Evolutionary conservation across 2,797 vertebrate genomes (phyloP).

Genomic region (Anas bahamensis): DNA sequence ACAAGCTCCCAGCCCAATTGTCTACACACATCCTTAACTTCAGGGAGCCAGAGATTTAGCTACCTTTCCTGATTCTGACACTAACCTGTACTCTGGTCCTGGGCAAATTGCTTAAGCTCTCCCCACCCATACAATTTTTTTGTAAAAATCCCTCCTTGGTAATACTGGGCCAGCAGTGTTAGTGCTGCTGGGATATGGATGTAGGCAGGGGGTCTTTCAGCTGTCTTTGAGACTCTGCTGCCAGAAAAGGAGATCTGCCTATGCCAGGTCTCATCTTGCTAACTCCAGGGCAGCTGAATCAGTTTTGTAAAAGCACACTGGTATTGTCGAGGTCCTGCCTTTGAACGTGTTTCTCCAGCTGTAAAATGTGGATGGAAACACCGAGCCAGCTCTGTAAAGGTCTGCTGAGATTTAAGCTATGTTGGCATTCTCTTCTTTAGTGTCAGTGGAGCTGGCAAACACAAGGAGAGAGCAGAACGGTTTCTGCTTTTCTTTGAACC

Average conservation of each 20-base stretch:
- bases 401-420: slow-evolving; percentile 56
- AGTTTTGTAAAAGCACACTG: slow-evolving; percentile 15
- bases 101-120: neutral
- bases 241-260: neutral
- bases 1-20: slow-evolving; percentile 57
- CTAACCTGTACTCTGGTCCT: neutral
- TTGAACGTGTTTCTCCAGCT: slow-evolving; percentile 50
- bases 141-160: neutral
- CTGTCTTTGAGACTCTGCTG: neutral
- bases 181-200: neutral
- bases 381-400: slow-evolving; percentile 29
- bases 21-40: slow-evolving; percentile 59
- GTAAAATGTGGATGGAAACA: slow-evolving; percentile 35
- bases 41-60: slow-evolving; percentile 5
- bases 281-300: neutral
- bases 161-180: neutral
- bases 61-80: slow-evolving; percentile 24
- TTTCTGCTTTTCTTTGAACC: slow-evolving; percentile 47
- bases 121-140: neutral
- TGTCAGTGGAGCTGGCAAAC: slow-evolving; percentile 42
- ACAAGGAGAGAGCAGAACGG: neutral
- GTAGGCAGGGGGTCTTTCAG: neutral
- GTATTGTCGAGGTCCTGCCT: slow-evolving; percentile 21
- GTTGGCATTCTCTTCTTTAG: slow-evolving; percentile 41
- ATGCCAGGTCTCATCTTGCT: neutral